Percentiles rank a stretch among this genome's conserved stretches.
Evolutionary conservation across 2,797 vertebrate genomes (phyloP).

Genomic region (Mormyrus proboscirostris): DNA sequence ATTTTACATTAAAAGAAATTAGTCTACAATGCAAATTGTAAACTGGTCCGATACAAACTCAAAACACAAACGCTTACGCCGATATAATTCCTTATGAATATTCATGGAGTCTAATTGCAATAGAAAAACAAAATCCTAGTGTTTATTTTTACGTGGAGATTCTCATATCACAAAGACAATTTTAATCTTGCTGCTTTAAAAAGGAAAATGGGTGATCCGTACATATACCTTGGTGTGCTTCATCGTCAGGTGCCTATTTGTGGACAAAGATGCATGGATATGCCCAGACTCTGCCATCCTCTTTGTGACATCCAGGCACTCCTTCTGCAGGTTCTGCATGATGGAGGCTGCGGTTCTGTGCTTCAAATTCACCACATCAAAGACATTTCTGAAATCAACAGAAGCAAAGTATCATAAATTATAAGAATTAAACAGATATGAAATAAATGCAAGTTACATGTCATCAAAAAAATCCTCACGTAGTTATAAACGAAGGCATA

Average conservation of each 20-base stretch:
- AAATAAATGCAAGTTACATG: background rate
- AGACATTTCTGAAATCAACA: slow-evolving; percentile 46
- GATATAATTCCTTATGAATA: background rate
- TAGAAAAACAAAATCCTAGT: background rate
- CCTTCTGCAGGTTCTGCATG: slow-evolving; percentile 57
- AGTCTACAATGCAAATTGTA: background rate
- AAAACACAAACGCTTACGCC: background rate
- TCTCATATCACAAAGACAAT: background rate
- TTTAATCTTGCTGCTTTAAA: background rate
- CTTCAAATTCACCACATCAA: slow-evolving; percentile 51
- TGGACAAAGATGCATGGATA: slow-evolving; percentile 45
- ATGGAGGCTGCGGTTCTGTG: slow-evolving; percentile 51
- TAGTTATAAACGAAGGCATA: background rate
- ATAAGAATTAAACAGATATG: background rate
- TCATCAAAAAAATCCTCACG: background rate
- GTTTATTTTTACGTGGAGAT: background rate
- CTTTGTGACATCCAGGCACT: slow-evolving; percentile 54
- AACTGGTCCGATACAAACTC: background rate
- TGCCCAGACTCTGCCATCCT: slow-evolving; percentile 50
- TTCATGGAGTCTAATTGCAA: background rate
- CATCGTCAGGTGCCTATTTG: slow-evolving; percentile 52
- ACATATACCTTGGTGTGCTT: slow-evolving; percentile 23
- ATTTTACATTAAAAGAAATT: background rate
- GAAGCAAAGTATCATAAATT: background rate
- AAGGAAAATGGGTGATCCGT: background rate